Percentiles rank a stretch among this genome's conserved stretches.
phyloP scores from a whole-genome alignment of 2,797 vertebrate genomes.

The Pseudocheirus occidentalis region DNA sequence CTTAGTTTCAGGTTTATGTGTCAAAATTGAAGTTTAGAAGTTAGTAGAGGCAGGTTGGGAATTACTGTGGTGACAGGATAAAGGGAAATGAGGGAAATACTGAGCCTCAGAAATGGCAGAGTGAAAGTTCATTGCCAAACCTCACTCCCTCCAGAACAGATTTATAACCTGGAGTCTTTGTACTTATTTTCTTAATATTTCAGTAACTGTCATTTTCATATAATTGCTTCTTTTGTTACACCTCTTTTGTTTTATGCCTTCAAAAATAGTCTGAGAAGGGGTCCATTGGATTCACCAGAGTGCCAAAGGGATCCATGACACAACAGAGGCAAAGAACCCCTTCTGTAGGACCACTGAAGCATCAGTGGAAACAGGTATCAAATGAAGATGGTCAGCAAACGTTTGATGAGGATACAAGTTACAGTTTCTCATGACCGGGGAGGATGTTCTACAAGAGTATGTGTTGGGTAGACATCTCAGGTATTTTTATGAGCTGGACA shows the following conservation, averaged over 20 bases:
- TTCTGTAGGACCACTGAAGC: neutral
- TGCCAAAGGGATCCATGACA: neutral
- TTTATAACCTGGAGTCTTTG: neutral
- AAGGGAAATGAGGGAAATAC: neutral
- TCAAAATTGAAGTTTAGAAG: neutral
- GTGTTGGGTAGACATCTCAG: neutral
- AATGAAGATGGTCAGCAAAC: neutral
- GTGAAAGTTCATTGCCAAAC: neutral
- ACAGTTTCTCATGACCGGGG: neutral
- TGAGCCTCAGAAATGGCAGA: neutral
- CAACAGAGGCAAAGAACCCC: neutral
- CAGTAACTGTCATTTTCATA: neutral
- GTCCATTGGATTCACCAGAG: neutral
- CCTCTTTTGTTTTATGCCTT: neutral
- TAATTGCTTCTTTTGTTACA: neutral
- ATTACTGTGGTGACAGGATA: neutral
- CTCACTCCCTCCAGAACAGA: neutral
- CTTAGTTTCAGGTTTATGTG: neutral
- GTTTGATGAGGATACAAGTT: neutral
- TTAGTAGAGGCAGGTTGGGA: neutral
- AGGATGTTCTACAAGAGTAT: neutral
- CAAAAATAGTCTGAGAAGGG: neutral
- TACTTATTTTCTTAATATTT: neutral
- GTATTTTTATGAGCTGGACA: neutral
- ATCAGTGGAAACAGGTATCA: neutral